These are phyloP conservation scores for Acrocephalus scirpaceus DNA, from an alignment of 2,797 vertebrate species.

Conservation along the genomic window DNA sequence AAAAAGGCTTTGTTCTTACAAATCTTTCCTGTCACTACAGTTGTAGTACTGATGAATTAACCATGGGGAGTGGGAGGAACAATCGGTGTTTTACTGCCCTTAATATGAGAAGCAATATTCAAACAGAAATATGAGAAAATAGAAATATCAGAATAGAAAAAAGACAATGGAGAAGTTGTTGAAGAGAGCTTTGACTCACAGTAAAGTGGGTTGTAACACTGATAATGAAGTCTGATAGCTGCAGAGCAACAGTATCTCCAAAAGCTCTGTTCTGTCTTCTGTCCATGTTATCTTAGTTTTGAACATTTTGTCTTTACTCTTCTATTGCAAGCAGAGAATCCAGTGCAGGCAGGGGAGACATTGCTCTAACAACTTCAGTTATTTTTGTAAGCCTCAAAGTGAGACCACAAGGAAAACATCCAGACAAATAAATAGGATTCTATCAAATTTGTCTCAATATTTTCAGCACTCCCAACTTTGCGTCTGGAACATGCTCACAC, in stretches of 20 bases:
- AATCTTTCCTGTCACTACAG: not conserved
- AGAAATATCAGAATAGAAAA: not conserved
- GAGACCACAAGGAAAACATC: not conserved
- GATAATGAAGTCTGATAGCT: not conserved
- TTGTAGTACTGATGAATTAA: not conserved
- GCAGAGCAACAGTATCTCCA: not conserved
- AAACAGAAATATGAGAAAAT: not conserved
- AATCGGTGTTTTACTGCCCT: not conserved
- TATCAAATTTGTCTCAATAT: not conserved
- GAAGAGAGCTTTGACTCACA: not conserved
- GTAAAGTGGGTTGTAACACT: not conserved
- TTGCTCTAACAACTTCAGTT: not conserved
- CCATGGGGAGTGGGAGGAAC: too few species aligned
- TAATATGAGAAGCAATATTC: not conserved
- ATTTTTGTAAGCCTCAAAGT: not conserved
- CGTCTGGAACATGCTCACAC: not conserved
- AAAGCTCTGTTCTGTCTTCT: not conserved
- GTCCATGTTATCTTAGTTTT: not conserved
- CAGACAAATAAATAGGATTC: not conserved
- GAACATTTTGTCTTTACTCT: not conserved
- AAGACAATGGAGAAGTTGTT: not conserved
- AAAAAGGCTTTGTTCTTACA: not conserved
- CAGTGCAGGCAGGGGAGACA: not conserved
- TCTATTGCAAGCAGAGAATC: not conserved
- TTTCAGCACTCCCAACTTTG: not conserved